These are phyloP conservation scores for Eupsilia transversa DNA, from an alignment of 2,888 invertebrate genomes.

Conservation along the genomic window DNA sequence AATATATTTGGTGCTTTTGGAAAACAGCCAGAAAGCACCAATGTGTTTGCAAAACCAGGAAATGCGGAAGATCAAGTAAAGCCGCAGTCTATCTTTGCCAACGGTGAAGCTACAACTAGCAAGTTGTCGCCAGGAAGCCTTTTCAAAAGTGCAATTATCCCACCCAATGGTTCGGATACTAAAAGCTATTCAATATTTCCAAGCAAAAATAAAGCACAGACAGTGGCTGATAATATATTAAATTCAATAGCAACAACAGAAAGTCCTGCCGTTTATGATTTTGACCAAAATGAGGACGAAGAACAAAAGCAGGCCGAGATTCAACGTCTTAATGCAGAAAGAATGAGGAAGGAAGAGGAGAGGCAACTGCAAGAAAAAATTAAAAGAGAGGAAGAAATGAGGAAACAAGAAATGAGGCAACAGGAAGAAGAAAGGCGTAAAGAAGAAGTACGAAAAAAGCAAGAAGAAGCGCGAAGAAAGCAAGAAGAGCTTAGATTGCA, in stretches of 20 bases:
- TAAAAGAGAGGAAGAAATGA: slow-evolving; percentile 67
- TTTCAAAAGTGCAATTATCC: slow-evolving; percentile 81
- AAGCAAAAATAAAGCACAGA: slow-evolving; percentile 82
- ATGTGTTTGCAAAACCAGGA: slow-evolving; percentile 65
- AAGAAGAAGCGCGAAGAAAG: slow-evolving; percentile 66
- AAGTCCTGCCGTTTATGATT: slow-evolving; percentile 78
- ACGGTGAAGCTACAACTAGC: slow-evolving; percentile 72
- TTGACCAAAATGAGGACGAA: slow-evolving; percentile 75
- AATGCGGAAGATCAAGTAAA: slow-evolving; percentile 56
- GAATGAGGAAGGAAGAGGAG: slow-evolving; percentile 72
- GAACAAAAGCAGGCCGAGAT: slow-evolving; percentile 54
- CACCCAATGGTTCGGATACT: slow-evolving; percentile 71
- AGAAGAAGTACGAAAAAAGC: slow-evolving; percentile 63
- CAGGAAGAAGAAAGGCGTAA: slow-evolving; percentile 67
- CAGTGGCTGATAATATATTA: slow-evolving; percentile 82
- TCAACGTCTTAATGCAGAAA: slow-evolving; percentile 71
- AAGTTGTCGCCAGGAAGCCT: slow-evolving; percentile 81
- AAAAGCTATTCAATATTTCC: slow-evolving; percentile 81
- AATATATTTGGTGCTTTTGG: slow-evolving; percentile 79
- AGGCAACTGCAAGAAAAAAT: slow-evolving; percentile 68
- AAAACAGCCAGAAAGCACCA: slow-evolving; percentile 69
- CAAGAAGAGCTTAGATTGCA: slow-evolving; percentile 68
- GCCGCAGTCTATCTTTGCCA: slow-evolving; percentile 69
- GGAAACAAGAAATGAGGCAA: slow-evolving; percentile 67
- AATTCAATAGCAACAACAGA: slow-evolving; percentile 74